Evolutionary conservation across 2,888 invertebrate species (phyloP), one percentile per base, ranked within the genome.

Genomic region (Notodonta dromedarius): DNA sequence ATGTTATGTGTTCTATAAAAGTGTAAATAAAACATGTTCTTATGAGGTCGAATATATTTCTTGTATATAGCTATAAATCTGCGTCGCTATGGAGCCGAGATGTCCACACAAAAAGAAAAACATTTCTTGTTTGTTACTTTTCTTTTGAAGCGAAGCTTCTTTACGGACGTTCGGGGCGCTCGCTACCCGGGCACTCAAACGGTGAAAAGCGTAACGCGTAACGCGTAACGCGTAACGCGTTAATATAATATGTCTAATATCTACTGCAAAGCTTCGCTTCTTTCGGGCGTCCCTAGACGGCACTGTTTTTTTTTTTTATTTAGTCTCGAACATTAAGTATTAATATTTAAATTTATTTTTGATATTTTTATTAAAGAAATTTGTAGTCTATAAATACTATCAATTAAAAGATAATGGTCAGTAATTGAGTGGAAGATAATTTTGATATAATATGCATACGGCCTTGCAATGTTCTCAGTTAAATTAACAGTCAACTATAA

Each of bases 1-100:
- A 42, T 13, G 5, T 39, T 56, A 73, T 70, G 65, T 76, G 71
- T 62, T 72, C 73, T 65, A 73, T 60, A 63, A 72, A 61, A 59
- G 69, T 62, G 69, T 64, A 57, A 59, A 62, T 67, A 65, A 24
- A 68, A 60, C 24, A 62, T 44, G 1, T 59, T 51, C 65, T 35
- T 65, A 40, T 55, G 24, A 51, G 40, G 40, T 57, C 13, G 5
- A 13, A 57, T 9, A 50, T 60, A 51, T 57, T 48, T 56, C 4
- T 46, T 46, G 24, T 24, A 46, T n/a, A 46, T 5, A 16, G 35
- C 11, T n/a, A 48, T 48, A 48, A 50, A 50, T 50, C 9, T 7
- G 14, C 7, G 50, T 50, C 9, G 7, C 50, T 16, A 50, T 16
- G 32, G 24, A 52, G 32, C 12, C 32, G 5, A 13, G 3, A 32